phyloP scores from a whole-genome alignment of 2,113 vertebrate genomes.

The Melanotaenia duboulayi region DNA sequence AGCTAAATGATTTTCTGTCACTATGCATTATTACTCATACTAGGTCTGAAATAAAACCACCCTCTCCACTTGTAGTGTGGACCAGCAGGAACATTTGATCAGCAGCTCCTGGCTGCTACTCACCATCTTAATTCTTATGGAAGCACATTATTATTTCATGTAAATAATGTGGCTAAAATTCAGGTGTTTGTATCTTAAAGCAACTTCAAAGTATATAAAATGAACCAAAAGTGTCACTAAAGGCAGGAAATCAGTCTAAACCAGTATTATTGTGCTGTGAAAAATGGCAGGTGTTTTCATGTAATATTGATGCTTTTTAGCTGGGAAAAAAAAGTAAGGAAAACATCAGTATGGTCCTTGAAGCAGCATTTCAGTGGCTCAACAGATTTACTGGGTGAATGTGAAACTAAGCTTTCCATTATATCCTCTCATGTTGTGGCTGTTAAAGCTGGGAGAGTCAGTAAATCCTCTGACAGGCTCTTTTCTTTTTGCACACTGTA shows the following conservation, averaged over 20 bases:
- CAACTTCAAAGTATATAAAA: too few relatives aligned
- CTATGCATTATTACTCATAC: neutral
- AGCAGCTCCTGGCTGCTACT: too few relatives aligned
- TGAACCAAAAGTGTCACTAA: too few relatives aligned
- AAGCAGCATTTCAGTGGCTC: neutral
- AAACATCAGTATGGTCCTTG: too few relatives aligned
- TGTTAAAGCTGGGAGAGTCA: neutral
- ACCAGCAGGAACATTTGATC: neutral
- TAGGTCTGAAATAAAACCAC: neutral
- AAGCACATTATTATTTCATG: neutral
- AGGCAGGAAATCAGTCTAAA: too few relatives aligned
- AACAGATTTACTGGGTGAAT: neutral
- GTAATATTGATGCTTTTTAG: constrained; percentile 9
- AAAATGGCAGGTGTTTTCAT: neutral
- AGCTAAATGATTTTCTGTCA: neutral
- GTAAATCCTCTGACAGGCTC: constrained; percentile 9
- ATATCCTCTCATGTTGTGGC: constrained; percentile 13
- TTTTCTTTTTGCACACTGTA: constrained; percentile 31
- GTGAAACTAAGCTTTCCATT: neutral
- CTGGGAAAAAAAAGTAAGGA: neutral
- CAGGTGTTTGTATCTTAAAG: neutral
- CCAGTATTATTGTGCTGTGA: too few relatives aligned
- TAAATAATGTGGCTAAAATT: neutral
- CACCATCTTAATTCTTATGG: too few relatives aligned
- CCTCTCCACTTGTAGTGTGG: neutral